Percentiles rank a stretch among this genome's conserved stretches.
phyloP scores from a whole-genome alignment of 2,113 vertebrate genomes.

The Spea bombifrons region DNA sequence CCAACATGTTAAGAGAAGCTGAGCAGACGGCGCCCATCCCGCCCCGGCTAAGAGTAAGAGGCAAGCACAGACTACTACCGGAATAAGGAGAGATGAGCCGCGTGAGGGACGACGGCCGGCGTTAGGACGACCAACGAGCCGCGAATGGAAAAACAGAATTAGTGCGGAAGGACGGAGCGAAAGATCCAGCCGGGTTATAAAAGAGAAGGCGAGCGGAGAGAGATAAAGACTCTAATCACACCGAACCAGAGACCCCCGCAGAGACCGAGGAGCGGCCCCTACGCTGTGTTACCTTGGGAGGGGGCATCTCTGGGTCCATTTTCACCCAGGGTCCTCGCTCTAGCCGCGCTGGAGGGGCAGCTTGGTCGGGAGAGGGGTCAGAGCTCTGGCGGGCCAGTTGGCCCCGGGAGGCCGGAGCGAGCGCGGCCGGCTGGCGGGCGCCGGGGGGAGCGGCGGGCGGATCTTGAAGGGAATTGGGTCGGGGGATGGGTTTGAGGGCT shows the following conservation, averaged over 20 bases:
- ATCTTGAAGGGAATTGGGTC: slow-evolving; percentile 91
- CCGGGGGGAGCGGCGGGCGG: slow-evolving; percentile 84
- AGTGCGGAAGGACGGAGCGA: background rate
- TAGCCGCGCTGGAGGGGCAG: slow-evolving; percentile 60
- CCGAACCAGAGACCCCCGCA: background rate
- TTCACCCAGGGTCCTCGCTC: slow-evolving; percentile 81
- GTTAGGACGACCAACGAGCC: background rate
- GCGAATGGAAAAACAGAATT: background rate
- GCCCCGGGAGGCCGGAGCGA: slow-evolving; percentile 70
- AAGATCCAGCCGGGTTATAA: background rate
- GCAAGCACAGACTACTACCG: background rate
- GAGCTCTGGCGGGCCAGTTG: slow-evolving; percentile 86
- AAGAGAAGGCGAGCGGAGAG: no score
- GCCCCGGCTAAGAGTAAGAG: background rate
- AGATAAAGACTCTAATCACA: no score
- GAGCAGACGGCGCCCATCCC: background rate
- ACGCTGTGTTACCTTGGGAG: slow-evolving; percentile 75
- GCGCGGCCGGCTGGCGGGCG: slow-evolving; percentile 78
- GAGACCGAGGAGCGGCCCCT: background rate
- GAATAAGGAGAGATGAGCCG: background rate
- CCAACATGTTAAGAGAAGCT: background rate
- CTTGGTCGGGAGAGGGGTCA: slow-evolving; percentile 66
- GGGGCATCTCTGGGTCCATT: slow-evolving; percentile 75
- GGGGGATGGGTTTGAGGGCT: slow-evolving; percentile 84
- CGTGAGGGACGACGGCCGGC: background rate